These are phyloP conservation scores for Dissostichus mawsoni DNA, from an alignment of 2,113 vertebrate species.

Conservation along the genomic window DNA sequence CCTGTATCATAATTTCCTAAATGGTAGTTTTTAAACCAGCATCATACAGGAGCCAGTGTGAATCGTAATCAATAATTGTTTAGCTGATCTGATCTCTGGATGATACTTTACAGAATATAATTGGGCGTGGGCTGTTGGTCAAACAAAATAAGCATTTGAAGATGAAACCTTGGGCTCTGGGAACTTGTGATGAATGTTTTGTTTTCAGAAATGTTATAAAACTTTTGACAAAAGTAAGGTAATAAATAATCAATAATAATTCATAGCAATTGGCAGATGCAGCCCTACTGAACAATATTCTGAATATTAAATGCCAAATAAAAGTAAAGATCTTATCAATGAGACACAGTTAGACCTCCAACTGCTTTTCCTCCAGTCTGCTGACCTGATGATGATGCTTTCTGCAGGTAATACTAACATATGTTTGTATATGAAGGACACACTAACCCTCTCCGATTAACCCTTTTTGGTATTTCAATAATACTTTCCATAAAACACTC, in stretches of 20 bases:
- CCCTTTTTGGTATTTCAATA: no score
- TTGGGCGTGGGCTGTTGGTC: no score
- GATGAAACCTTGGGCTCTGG: no score
- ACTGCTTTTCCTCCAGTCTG: no score
- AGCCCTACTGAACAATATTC: not conserved
- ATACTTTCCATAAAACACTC: no score
- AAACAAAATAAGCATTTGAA: not conserved
- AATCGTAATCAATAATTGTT: not conserved
- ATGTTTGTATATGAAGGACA: not conserved
- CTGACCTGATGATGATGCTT: not conserved
- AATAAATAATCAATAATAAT: not conserved
- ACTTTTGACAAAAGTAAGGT: not conserved
- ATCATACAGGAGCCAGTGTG: not conserved
- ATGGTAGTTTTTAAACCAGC: not conserved
- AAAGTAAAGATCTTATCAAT: not conserved
- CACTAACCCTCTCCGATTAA: not conserved
- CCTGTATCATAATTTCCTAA: not conserved
- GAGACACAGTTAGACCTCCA: not conserved
- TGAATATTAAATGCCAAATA: not conserved
- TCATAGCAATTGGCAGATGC: not conserved
- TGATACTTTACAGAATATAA: not conserved
- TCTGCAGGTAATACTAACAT: not conserved
- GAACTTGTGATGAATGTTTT: no score
- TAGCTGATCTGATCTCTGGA: not conserved
- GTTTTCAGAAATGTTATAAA: no score